Evolutionary conservation across 2,797 vertebrate genomes (phyloP).

Genomic region (Gila robusta): DNA sequence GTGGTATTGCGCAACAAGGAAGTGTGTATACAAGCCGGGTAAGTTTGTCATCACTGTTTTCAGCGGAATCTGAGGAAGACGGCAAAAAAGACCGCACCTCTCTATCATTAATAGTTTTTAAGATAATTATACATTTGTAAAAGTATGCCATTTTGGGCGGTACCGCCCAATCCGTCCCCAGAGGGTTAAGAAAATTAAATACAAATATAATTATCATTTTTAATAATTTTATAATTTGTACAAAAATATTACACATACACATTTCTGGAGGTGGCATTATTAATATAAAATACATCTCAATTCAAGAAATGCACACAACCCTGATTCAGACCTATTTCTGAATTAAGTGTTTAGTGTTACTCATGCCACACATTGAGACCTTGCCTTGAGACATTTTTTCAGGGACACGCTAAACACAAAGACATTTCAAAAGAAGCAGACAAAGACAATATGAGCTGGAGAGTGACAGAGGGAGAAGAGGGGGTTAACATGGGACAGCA

Average conservation of each 20-base stretch:
- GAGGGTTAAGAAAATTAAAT: background rate
- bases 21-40: no score
- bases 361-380: slow-evolving; percentile 39
- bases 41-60: no score
- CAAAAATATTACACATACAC: background rate
- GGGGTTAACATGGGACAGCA: slow-evolving; percentile 58
- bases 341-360: slow-evolving; percentile 40
- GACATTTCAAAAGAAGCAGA: slow-evolving; percentile 62
- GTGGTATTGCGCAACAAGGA: no score
- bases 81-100: no score
- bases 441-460: slow-evolving; percentile 62
- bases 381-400: slow-evolving; percentile 41
- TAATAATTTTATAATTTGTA: background rate
- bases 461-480: slow-evolving; percentile 62
- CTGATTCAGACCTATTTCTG: slow-evolving; percentile 29
- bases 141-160: no score
- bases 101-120: no score
- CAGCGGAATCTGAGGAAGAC: no score
- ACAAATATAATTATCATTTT: background rate
- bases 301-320: background rate
- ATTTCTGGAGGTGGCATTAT: background rate
- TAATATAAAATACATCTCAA: background rate
- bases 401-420: slow-evolving; percentile 40
- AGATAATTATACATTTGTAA: no score
- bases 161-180: no score